phyloP scores from a whole-genome alignment of 2,797 vertebrate genomes.

The Periparus ater region DNA sequence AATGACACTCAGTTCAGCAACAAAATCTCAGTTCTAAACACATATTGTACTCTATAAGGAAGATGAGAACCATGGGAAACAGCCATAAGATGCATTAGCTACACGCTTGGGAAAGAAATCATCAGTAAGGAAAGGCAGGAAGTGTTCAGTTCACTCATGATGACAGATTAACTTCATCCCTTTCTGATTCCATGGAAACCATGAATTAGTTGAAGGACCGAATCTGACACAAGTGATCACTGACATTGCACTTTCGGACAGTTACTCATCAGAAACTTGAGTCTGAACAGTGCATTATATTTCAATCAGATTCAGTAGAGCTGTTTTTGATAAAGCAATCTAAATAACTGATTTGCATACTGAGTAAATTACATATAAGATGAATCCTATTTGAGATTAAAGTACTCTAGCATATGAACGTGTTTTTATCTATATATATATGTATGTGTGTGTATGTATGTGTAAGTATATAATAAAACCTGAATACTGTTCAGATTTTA shows the following conservation, averaged over 20 bases:
- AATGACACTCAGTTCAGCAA: not conserved
- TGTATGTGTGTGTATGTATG: fast-evolving
- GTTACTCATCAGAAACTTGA: not conserved
- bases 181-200: not conserved
- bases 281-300: not conserved
- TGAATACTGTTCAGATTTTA: not conserved
- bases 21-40: not conserved
- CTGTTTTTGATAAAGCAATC: not conserved
- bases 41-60: not conserved
- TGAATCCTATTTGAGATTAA: not conserved
- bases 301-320: not conserved
- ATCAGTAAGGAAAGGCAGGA: not conserved
- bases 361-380: not conserved
- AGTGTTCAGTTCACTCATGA: not conserved
- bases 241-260: not conserved
- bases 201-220: not conserved
- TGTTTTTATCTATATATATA: not conserved
- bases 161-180: not conserved
- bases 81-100: not conserved
- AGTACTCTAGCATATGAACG: not conserved
- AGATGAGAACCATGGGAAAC: not conserved
- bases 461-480: not conserved
- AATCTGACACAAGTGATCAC: not conserved
- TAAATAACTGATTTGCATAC: not conserved
- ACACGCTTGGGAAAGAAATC: not conserved